Base-by-base conservation (phyloP, 2,797 vertebrate genomes). In the Hephaestus fuliginosus region DNA sequence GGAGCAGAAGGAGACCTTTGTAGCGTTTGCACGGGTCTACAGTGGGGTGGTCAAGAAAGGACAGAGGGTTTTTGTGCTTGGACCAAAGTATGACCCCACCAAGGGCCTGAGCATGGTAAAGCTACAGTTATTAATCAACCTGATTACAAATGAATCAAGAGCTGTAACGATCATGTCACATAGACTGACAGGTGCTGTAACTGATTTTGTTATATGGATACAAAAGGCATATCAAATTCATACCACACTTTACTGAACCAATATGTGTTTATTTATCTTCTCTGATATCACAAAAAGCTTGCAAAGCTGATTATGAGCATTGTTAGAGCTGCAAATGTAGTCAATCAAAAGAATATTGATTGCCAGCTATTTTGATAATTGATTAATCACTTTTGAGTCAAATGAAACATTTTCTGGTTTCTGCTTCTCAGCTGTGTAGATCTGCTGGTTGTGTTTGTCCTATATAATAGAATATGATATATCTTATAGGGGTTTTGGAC, bases 21-120 rank as follows among this genome's bases (percentile, higher is more conserved):
- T 99, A 62, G 98, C 98, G 0, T 99, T 99, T 53, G 98, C 98
- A 1, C 94, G 98, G 14, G 96, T 99, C 17, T 99, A 97, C 95
- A 99, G 98, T 9, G 98, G 98, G 0, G 78, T 95, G 49, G 95
- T 95, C 15, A 94, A 86, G 88, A 97, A 78, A 91, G 97, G 98
- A 25, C 96, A 96, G 81, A 96, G 81, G 58, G 93, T 98, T 56
- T 98, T 98, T 85, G 96, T 99, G 60, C 92, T 99, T 52, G 97
- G 98, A 80, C 98, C 98, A 70, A 99, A 99, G 89, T 99, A 98
- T 48, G 96, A 98, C 84, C 98, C 98, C 0, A 66, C 91, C 17
- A 94, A 95, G 56, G 96, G 96, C 63, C 92, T 99, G 70, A 91
- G 71, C 63, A 94, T 88, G 97, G 98, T 99, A 95, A 96, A 91